Conservation (phyloP, 2,888 invertebrate species). For the Cosmopolites sordidus region DNA sequence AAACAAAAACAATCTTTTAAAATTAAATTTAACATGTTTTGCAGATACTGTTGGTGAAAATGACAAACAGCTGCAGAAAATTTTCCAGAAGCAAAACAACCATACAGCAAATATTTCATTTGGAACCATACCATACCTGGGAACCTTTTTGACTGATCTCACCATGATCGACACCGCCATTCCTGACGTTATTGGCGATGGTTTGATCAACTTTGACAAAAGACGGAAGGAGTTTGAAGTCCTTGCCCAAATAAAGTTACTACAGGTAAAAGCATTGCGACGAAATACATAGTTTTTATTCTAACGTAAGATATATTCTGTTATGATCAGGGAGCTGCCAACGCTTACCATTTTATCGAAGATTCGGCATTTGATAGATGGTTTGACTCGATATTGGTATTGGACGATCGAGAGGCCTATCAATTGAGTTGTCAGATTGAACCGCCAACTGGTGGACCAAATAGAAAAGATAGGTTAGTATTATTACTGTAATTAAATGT, state of each 20-base stretch:
- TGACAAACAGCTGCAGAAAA: constrained; percentile 80
- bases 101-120: constrained; percentile 70
- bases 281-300: too few relatives aligned
- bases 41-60: constrained; percentile 72
- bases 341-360: constrained; percentile 83
- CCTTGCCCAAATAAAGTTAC: constrained; percentile 89
- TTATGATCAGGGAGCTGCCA: constrained; percentile 85
- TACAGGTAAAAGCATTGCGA: too few relatives aligned
- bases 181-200: constrained; percentile 75
- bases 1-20: too few relatives aligned
- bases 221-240: constrained; percentile 98
- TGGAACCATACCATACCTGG: constrained; percentile 96
- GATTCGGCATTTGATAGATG: constrained; percentile 90
- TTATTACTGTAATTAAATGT: background rate
- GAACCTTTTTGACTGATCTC: constrained; percentile 95
- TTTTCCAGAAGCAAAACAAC: constrained; percentile 61
- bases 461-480: constrained; percentile 15
- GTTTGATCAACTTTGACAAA: constrained; percentile 97
- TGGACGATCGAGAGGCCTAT: constrained; percentile 88
- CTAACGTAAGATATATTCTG: too few relatives aligned
- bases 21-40: too few relatives aligned
- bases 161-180: constrained; percentile 98
- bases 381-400: constrained; percentile 87
- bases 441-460: constrained; percentile 49
- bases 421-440: constrained; percentile 87